A percentile compares a stretch with the other conserved stretches of the same genome.
Evolutionary conservation across 1,140 invertebrate genomes (phyloP).

Genomic region (Hyposmocoma kahamanoa): DNA sequence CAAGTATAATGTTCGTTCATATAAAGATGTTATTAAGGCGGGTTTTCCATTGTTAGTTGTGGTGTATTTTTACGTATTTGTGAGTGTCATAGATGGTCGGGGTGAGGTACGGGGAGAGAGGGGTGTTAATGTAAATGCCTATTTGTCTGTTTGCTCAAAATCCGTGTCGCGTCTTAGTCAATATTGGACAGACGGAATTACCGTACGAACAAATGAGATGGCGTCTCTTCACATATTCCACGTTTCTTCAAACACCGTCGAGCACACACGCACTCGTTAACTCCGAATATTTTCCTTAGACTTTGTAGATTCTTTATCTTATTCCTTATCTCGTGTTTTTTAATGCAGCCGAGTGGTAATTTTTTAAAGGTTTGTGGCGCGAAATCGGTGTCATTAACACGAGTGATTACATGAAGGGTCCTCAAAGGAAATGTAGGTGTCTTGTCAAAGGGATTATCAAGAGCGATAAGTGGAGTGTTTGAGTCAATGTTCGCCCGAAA

Average conservation of each 20-base stretch:
- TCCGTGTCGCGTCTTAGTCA: constrained; percentile 67
- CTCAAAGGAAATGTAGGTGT: constrained; percentile 36
- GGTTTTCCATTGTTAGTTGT: constrained; percentile 22
- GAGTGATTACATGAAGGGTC: constrained; percentile 23
- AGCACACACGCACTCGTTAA: background rate
- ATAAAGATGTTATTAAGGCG: too few species aligned
- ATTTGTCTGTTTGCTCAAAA: constrained; percentile 65
- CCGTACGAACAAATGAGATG: constrained; percentile 60
- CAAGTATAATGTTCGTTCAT: too few species aligned
- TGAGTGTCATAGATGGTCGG: constrained; percentile 10
- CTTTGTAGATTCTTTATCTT: constrained; percentile 3
- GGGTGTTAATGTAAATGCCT: constrained; percentile 61
- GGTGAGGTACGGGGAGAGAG: constrained; percentile 11
- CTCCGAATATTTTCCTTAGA: background rate
- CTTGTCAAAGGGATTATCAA: constrained; percentile 39
- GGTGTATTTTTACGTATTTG: constrained; percentile 29
- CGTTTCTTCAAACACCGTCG: constrained; percentile 24
- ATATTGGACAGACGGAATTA: constrained; percentile 65
- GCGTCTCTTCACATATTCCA: constrained; percentile 30
- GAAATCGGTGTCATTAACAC: constrained; percentile 31
- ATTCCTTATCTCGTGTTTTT: background rate
- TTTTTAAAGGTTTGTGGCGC: background rate
- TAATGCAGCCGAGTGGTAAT: too few species aligned
- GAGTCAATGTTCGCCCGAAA: constrained; percentile 57
- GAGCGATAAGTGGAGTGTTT: constrained; percentile 48